Evolutionary conservation across 2,888 invertebrate genomes (phyloP), one percentile per base, ranked within the genome.

Genomic region (Meandrusa payeni): DNA sequence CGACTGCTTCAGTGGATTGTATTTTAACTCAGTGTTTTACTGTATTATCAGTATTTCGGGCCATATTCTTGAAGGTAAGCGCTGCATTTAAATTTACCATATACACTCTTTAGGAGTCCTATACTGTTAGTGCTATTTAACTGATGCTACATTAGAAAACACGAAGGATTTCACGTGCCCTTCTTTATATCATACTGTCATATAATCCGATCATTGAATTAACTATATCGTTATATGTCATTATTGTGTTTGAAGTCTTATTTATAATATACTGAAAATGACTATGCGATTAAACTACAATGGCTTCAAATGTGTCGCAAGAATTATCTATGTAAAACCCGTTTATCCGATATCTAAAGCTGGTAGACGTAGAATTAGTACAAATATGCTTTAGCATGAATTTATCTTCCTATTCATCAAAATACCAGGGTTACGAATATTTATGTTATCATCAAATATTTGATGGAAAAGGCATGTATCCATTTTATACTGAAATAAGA

Each of bases 1-100:
- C 55, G 56, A 58, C 61, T 68, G 64, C 60, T 61, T 59, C 51
- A 62, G 72, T 74, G 76, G 64, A 69, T 71, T 69, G 55, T 69
- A 57, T 39, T 51, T 31, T 27, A 20, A 20, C 53, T 51, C 54
- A 60, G 69, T 64, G 75, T 5, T 39, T 34, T 23, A 22, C 23
- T 41, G 31, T 24, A 27, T 26, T 29, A 40, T 12, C 22, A 11
- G 39, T 7, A 28, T 22, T 23, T 28, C 33, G 11, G 24, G 23
- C 23, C 17, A 22, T 28, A 17, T 39, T 13, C 23, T n/a, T 34
- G 12, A 44, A 44, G 44, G 44, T 44, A 44, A 44, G 44, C 17
- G 11, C 24, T 37, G 5, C 19, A 7, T 43, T 29, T n/a, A 12
- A 26, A 19, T 26, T 31, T 42, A 6, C 7, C 2, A 17, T 20